phyloP scores from a whole-genome alignment of 2,797 vertebrate species.

The Emydoidea blandingii region DNA sequence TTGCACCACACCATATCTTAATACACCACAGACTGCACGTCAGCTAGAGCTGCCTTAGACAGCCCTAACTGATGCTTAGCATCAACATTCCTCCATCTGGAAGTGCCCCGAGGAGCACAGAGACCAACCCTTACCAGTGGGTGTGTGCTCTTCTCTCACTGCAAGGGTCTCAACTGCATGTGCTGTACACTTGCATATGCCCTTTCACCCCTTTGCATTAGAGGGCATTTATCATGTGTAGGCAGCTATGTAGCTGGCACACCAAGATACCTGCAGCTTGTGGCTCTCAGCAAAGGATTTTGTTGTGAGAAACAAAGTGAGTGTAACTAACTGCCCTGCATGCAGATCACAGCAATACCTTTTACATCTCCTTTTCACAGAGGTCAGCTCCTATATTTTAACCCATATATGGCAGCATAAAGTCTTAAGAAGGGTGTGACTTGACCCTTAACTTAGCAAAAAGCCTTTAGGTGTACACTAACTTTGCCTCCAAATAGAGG shows the following conservation, averaged over 20 bases:
- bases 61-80: background rate
- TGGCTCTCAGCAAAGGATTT: rapidly evolving
- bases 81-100: background rate
- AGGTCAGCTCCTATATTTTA: conserved; percentile 5
- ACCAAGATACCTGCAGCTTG: background rate
- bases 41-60: background rate
- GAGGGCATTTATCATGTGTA: background rate
- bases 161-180: background rate
- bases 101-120: background rate
- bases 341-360: background rate
- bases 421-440: background rate
- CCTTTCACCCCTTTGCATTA: background rate
- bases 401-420: background rate
- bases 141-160: background rate
- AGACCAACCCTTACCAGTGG: background rate
- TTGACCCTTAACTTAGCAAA: background rate
- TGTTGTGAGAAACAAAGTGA: background rate
- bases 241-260: background rate
- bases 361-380: background rate
- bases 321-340: background rate
- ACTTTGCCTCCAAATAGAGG: background rate
- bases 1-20: background rate
- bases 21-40: background rate
- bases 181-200: rapidly evolving
- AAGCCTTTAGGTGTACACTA: background rate